Base-by-base conservation (phyloP, 2,113 vertebrate genomes). In the Mobula hypostoma region DNA sequence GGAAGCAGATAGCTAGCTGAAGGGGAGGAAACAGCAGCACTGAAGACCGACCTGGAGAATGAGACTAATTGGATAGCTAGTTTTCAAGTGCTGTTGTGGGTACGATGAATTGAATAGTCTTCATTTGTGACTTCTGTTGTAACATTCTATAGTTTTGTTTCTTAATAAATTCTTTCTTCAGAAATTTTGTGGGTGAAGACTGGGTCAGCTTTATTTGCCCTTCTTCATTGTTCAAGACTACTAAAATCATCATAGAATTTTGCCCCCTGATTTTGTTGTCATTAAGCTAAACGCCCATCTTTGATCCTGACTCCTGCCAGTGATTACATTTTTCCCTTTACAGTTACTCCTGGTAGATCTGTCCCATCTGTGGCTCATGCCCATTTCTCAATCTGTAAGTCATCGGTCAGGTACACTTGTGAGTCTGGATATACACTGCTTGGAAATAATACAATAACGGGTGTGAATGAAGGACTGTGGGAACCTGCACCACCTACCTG, bases 321-420 rank as follows among this genome's bases (percentile, higher is more conserved):
- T 85, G 7, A 88, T 32, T 5, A n/a, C 1, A 88, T 88, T n/a
- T 85, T 66, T 66, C 40, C 1, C n/a, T 14, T 88, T 66, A 14
- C 11, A 88, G 85, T 88, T 58, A 88, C 14, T 7, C 85, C 61
- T 61, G 63, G 85, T 14, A 5, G 58, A 27, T 88, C 85, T 19
- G 85, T n/a, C 85, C 85, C 85, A 14, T 14, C 15, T n/a, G 85
- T 88, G 5, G 58, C 61, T 6, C 85, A 88, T 14, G 85, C 85
- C 85, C 61, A 88, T 66, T 88, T 88, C 29, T 66, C 85, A 12
- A 32, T 88, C 58, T 88, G 85, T 88, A 63, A 32, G 15, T 88
- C 61, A 29, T 88, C 29, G 6, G 61, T 88, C 58, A 88, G 85
- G 5, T 88, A 88, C 29, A 88, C 58, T 5, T 88, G 58, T n/a